These are phyloP conservation scores for Chromoteleia sp. DNA, from an alignment of 2,888 invertebrate species.

Conservation along the genomic window DNA sequence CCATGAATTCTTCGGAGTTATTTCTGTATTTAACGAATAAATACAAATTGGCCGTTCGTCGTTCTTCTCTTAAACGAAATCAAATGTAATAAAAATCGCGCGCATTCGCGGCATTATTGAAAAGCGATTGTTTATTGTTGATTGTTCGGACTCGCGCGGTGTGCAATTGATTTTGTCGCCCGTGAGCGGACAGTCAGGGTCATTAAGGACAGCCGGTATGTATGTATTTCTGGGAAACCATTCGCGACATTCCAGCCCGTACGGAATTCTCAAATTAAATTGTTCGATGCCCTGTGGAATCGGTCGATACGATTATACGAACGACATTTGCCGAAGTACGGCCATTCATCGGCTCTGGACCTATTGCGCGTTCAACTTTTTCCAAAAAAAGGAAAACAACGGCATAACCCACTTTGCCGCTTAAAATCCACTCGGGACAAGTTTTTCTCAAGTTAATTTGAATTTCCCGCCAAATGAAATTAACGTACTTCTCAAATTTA, in stretches of 20 bases:
- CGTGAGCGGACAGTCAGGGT: conserved; percentile 69
- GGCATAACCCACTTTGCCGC: background rate
- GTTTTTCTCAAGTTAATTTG: background rate
- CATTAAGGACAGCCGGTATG: conserved; percentile 73
- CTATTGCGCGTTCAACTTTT: conserved; percentile 43
- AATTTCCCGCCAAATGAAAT: background rate
- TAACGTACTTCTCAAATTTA: background rate
- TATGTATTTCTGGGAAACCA: conserved; percentile 73
- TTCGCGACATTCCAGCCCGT: conserved; percentile 73
- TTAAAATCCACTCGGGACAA: background rate
- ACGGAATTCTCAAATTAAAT: conserved; percentile 80
- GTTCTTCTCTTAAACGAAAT: conserved; percentile 11
- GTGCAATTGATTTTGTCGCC: conserved; percentile 76
- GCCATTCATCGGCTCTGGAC: conserved; percentile 50
- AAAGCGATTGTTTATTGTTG: conserved; percentile 54
- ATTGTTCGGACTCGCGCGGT: conserved; percentile 53
- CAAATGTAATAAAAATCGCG: conserved; percentile 44
- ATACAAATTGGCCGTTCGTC: conserved; percentile 12
- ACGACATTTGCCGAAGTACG: conserved; percentile 69
- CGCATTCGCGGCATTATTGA: conserved; percentile 44
- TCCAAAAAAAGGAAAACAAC: conserved; percentile 19
- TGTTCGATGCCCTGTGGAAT: conserved; percentile 75
- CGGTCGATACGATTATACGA: conserved; percentile 71
- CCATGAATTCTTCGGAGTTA: background rate
- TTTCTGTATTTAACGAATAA: conserved; percentile 2